These are phyloP conservation scores for Pyrochroa serraticornis DNA, from an alignment of 2,888 invertebrate genomes.

Conservation along the genomic window DNA sequence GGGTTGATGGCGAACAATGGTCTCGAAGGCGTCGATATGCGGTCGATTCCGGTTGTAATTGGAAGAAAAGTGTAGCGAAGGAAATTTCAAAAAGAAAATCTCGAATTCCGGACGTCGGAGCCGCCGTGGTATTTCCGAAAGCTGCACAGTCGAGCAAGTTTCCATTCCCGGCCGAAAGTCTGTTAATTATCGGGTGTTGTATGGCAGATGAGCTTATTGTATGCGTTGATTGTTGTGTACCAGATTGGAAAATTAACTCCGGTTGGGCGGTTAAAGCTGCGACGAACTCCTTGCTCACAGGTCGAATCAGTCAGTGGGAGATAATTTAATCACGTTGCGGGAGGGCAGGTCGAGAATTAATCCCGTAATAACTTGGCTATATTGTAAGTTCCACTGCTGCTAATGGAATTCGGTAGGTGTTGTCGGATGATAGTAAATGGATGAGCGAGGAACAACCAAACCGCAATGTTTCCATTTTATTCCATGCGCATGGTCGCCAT, in stretches of 20 bases:
- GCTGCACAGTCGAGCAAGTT: not conserved
- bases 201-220: constrained; percentile 51
- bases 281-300: constrained; percentile 29
- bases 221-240: constrained; percentile 53
- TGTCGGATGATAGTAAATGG: constrained; percentile 31
- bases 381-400: constrained; percentile 28
- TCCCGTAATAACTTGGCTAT: constrained; percentile 27
- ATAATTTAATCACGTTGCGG: constrained; percentile 27
- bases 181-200: constrained; percentile 36
- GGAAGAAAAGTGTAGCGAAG: too few relatives aligned
- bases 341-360: constrained; percentile 32
- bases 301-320: constrained; percentile 16
- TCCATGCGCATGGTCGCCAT: constrained; percentile 2
- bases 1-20: too few relatives aligned
- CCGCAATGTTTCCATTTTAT: constrained; percentile 23
- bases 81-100: too few relatives aligned
- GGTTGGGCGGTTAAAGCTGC: constrained; percentile 29
- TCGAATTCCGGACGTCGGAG: too few relatives aligned
- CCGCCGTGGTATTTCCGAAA: too few relatives aligned
- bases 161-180: constrained; percentile 15
- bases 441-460: constrained; percentile 18
- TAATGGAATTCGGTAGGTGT: constrained; percentile 32
- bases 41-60: too few relatives aligned
- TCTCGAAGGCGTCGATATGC: too few relatives aligned
- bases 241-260: constrained; percentile 56